Evolutionary conservation across 2,797 vertebrate species (phyloP).

Genomic region (Chrysocyon brachyurus): DNA sequence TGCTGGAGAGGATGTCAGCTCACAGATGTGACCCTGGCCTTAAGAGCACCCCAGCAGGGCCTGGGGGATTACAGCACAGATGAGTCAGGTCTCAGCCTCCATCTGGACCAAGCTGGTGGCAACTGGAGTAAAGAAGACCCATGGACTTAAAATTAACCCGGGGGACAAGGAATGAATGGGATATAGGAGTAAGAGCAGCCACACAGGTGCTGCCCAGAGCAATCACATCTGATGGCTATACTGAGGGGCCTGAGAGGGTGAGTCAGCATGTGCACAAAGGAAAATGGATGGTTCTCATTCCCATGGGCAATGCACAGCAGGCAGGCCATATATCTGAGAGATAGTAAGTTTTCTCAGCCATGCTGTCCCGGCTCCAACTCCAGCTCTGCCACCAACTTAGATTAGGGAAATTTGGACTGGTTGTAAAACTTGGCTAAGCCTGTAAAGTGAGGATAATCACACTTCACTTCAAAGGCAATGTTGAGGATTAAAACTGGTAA

Average conservation of each 20-base stretch:
- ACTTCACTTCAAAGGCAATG: neutral
- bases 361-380: neutral
- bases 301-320: neutral
- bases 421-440: neutral
- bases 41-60: neutral
- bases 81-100: constrained; percentile 57
- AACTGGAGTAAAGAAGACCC: neutral
- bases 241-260: neutral
- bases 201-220: neutral
- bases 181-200: neutral
- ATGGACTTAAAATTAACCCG: neutral
- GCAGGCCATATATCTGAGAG: neutral
- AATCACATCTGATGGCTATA: neutral
- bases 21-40: neutral
- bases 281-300: neutral
- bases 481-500: neutral
- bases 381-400: neutral
- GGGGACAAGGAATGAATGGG: neutral
- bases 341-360: constrained; percentile 31
- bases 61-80: neutral
- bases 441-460: neutral
- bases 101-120: constrained; percentile 25
- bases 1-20: neutral
- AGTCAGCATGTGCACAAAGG: neutral
- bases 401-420: neutral